Percentiles rank a stretch among this genome's conserved stretches.
phyloP scores from a whole-genome alignment of 2,113 vertebrate genomes.

The Sinocyclocheilus anshuiensis region DNA sequence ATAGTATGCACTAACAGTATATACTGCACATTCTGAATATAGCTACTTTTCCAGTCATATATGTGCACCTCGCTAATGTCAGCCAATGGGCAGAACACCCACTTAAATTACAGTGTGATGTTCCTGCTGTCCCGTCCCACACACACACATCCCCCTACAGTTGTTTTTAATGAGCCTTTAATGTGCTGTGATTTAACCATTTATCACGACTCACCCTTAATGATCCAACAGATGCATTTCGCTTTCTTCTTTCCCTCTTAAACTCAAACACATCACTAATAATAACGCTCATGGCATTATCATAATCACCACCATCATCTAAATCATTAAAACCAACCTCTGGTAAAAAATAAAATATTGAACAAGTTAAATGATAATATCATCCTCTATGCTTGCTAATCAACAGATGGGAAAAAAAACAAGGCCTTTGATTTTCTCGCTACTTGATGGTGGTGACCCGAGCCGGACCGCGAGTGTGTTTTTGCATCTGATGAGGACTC shows the following conservation, averaged over 20 bases:
- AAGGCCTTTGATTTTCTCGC: conserved; percentile 33
- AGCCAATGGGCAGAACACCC: conserved; percentile 43
- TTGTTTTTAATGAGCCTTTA: conserved; percentile 59
- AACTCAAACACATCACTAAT: conserved; percentile 50
- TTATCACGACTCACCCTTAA: conserved; percentile 60
- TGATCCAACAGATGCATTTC: conserved; percentile 51
- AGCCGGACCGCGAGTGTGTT: conserved; percentile 17
- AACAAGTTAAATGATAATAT: conserved; percentile 47
- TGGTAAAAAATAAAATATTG: conserved; percentile 44
- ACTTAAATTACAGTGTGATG: conserved; percentile 36
- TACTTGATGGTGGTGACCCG: conserved; percentile 2
- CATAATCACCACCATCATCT: conserved; percentile 56
- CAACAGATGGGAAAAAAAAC: conserved; percentile 16
- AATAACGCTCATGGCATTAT: conserved; percentile 49
- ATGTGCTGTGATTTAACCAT: conserved; percentile 59
- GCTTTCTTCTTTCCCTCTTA: conserved; percentile 40
- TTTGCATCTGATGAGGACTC: conserved; percentile 34
- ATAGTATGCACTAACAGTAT: neutral
- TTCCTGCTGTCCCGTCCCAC: conserved; percentile 22
- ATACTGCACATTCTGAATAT: neutral
- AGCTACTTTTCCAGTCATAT: neutral
- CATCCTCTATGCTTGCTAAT: neutral
- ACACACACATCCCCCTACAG: conserved; percentile 48
- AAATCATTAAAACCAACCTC: conserved; percentile 44
- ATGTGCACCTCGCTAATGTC: neutral